Conservation (phyloP, 2,888 invertebrate species). For the Heteropelma amictum region DNA sequence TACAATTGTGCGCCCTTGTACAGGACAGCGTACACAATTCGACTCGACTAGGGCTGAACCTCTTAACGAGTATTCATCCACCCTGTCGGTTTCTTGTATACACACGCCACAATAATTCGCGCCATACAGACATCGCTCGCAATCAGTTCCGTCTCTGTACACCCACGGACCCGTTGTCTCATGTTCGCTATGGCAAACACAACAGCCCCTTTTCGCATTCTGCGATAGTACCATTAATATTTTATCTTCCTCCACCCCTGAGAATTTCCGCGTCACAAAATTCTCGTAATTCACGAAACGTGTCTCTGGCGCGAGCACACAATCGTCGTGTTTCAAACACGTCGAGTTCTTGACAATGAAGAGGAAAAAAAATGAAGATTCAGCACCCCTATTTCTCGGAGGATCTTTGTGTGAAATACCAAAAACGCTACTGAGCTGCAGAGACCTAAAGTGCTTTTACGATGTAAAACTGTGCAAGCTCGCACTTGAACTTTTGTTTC, state of each 20-base stretch:
- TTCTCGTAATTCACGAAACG: not conserved
- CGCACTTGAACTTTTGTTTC: too few species aligned
- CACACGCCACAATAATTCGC: too few species aligned
- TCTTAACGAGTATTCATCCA: constrained; percentile 30
- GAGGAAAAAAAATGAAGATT: not conserved
- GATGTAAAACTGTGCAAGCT: too few species aligned
- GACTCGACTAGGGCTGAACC: constrained; percentile 16
- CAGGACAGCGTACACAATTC: constrained; percentile 45
- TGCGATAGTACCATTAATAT: constrained; percentile 15
- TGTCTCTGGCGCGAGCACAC: too few species aligned
- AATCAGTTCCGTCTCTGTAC: constrained; percentile 29
- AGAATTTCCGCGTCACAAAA: not conserved
- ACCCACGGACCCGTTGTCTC: constrained; percentile 6
- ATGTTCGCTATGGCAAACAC: not conserved
- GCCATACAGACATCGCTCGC: constrained; percentile 8
- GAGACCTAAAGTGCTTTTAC: too few species aligned
- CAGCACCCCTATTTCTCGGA: not conserved
- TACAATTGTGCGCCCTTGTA: constrained; percentile 59
- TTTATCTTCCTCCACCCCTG: not conserved
- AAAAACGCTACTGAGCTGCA: too few species aligned
- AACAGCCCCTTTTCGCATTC: not conserved
- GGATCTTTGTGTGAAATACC: too few species aligned
- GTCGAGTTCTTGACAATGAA: not conserved
- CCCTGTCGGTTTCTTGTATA: not conserved
- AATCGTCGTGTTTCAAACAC: not conserved